Conservation (phyloP, 1,140 invertebrate species). For the Ostrea denselamellosa region DNA sequence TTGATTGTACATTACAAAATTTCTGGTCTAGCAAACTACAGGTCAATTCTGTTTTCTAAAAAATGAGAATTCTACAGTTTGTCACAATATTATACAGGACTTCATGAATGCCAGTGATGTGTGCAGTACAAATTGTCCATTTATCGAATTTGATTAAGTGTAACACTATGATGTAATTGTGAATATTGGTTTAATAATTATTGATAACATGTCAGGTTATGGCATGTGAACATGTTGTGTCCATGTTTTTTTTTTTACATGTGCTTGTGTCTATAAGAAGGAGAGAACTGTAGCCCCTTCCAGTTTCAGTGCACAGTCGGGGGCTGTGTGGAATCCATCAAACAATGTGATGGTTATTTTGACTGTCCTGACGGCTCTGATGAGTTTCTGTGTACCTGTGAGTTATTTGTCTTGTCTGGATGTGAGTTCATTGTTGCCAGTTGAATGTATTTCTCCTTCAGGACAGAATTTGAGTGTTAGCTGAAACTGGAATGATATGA, state of each 20-base stretch:
- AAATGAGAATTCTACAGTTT: too few relatives aligned
- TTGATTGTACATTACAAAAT: too few relatives aligned
- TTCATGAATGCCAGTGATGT: too few relatives aligned
- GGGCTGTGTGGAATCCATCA: constrained; percentile 96
- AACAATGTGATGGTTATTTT: constrained; percentile 96
- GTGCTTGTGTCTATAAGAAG: constrained; percentile 8
- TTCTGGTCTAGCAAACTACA: too few relatives aligned
- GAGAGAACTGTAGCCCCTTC: background rate
- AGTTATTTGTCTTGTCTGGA: background rate
- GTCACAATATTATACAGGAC: too few relatives aligned
- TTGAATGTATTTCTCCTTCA: background rate
- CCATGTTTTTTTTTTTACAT: background rate
- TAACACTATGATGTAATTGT: too few relatives aligned
- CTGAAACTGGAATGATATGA: background rate
- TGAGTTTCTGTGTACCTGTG: constrained; percentile 50
- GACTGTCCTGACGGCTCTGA: constrained; percentile 91
- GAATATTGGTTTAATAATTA: too few relatives aligned
- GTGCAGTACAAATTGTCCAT: too few relatives aligned
- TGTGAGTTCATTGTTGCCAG: background rate
- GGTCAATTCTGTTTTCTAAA: too few relatives aligned
- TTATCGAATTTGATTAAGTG: too few relatives aligned
- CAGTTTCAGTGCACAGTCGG: constrained; percentile 80
- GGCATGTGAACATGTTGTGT: background rate
- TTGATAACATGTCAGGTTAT: too few relatives aligned
- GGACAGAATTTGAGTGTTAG: background rate